Evolutionary conservation across 2,113 vertebrate species (phyloP), one percentile per base, ranked within the genome.

Genomic region (Dinomys branickii): DNA sequence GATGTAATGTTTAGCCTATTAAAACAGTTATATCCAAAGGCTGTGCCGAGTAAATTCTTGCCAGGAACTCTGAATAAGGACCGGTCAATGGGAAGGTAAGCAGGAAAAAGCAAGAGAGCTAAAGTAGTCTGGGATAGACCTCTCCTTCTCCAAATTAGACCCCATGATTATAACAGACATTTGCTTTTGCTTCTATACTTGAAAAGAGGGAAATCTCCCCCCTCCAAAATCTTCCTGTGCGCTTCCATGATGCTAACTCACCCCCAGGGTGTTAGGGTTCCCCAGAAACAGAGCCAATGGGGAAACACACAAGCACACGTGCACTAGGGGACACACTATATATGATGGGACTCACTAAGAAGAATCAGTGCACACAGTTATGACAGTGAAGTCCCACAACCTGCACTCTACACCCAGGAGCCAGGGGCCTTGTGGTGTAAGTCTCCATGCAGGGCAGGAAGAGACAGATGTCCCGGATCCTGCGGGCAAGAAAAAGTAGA

Each of bases 11-110:
- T 88, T 86, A 94, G n/a, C 12, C 26, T 80, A 75, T 95, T 94
- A 91, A 94, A 96, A 58, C 56, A 84, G 35, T 59, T 58, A 61
- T 30, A 63, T 69, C 16, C 80, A 91, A 90, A 95, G 33, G 13
- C 91, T 90, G 84, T 67, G 22, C 35, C 54, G 65, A 78, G 54
- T 80, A 65, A 93, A 91, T 94, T 93, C 24, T 96, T 96, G 54
- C 20, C 54, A 91, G 35, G 12, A 19, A 67, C 30, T 88, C 54
- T 22, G 7, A 93, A 54, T 71, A 83, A 90, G 35, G 26, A 44
- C 12, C 47, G 28, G n/a, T 61, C 58, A 96, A 9, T 17, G 7
- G 24, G 13, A 44, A 96, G 85, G 65, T 92, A 95, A 52, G 35
- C 52, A 78, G n/a, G 58, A 90, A 26, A 85, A 94, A 92, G 52